A percentile compares a stretch with the other conserved stretches of the same genome.
phyloP scores from a whole-genome alignment of 2,888 invertebrate genomes.

The Pollenia amentaria region DNA sequence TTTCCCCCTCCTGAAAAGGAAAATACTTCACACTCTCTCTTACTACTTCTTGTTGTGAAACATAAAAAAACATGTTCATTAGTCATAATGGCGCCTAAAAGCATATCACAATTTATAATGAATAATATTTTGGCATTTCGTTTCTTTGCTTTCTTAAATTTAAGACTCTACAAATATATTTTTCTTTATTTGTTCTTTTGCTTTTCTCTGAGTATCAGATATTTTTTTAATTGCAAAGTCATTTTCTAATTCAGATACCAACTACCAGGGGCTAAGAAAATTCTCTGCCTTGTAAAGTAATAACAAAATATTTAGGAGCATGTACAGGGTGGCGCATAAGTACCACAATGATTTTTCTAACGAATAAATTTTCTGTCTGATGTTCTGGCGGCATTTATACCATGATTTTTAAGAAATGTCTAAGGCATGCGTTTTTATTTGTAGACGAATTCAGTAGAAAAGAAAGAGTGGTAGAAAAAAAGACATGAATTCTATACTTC shows the following conservation, averaged over 20 bases:
- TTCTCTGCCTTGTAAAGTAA: slow-evolving; percentile 1
- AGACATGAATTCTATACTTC: too few species aligned
- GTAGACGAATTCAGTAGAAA: too few species aligned
- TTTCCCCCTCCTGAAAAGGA: too few species aligned
- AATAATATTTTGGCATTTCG: slow-evolving; percentile 30
- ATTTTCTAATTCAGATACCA: slow-evolving; percentile 58
- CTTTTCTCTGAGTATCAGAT: neutral
- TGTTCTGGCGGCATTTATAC: too few species aligned
- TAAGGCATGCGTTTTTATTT: too few species aligned
- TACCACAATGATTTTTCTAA: too few species aligned
- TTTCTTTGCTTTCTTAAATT: slow-evolving; percentile 40
- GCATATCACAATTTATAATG: slow-evolving; percentile 57
- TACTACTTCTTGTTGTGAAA: neutral
- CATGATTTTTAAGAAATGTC: too few species aligned
- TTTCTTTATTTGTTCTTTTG: slow-evolving; percentile 1
- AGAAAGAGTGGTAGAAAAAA: too few species aligned
- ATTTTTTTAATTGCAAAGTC: slow-evolving; percentile 66
- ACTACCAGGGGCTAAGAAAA: slow-evolving; percentile 6
- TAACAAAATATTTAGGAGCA: neutral
- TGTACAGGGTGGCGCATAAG: too few species aligned
- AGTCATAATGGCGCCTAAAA: slow-evolving; percentile 67
- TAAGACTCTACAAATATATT: neutral
- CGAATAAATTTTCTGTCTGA: too few species aligned
- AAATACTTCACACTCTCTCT: neutral
- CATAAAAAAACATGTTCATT: slow-evolving; percentile 49